Evolutionary conservation across 2,888 invertebrate genomes (phyloP).

Genomic region (Baccha elongata): DNA sequence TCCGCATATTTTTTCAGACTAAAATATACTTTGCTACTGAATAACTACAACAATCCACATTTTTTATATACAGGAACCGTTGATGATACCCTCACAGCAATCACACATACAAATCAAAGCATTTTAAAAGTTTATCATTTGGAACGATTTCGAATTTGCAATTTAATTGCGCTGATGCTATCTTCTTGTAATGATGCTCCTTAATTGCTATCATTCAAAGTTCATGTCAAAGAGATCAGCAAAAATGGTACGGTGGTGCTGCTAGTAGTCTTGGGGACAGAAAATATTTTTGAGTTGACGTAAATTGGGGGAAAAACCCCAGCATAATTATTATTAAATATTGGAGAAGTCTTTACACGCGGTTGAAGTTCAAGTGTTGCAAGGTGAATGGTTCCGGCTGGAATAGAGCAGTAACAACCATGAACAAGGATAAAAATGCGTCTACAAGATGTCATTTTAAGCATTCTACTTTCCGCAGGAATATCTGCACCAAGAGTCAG

Average conservation of each 20-base stretch:
- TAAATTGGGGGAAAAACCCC: constrained; percentile 48
- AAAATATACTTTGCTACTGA: constrained; percentile 1
- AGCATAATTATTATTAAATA: constrained; percentile 65
- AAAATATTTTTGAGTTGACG: constrained; percentile 58
- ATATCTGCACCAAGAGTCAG: no score
- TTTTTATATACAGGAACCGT: no score
- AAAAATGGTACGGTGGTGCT: background rate
- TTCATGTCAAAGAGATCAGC: constrained; percentile 62
- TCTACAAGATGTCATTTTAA: constrained; percentile 37
- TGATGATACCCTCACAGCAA: no score
- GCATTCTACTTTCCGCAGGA: constrained; percentile 7
- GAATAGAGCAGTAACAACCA: constrained; percentile 40
- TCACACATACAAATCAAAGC: constrained; percentile 50
- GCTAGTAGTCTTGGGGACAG: background rate
- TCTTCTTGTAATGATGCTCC: constrained; percentile 64
- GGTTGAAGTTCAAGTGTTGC: constrained; percentile 56
- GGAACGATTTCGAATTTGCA: constrained; percentile 65
- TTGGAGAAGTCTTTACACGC: constrained; percentile 49
- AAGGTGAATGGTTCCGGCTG: constrained; percentile 55
- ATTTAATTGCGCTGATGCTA: constrained; percentile 69
- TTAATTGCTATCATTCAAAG: constrained; percentile 72
- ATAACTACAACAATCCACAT: background rate
- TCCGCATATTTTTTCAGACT: constrained; percentile 42
- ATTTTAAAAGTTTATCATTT: constrained; percentile 64
- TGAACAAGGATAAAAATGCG: constrained; percentile 26